Evolutionary conservation across 2,113 vertebrate species (phyloP).

Genomic region (Polyodon spathula): DNA sequence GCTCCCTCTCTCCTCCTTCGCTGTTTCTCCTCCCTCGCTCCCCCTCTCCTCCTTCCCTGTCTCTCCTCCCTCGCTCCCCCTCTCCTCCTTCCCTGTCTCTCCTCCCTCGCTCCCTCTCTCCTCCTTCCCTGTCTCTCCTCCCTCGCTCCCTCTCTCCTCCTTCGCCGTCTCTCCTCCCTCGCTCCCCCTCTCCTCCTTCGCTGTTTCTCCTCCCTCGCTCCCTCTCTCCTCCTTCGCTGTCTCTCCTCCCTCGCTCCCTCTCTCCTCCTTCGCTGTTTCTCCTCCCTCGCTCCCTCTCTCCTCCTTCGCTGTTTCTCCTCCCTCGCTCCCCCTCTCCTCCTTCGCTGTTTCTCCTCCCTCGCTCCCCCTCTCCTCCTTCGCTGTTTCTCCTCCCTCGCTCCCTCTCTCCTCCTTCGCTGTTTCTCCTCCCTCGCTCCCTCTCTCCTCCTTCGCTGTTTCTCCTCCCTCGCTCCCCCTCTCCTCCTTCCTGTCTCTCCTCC

Average conservation of each 20-base stretch:
- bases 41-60: too few relatives aligned
- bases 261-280: too few relatives aligned
- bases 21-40: too few relatives aligned
- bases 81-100: not conserved
- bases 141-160: too few relatives aligned
- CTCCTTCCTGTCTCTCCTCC: not conserved
- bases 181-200: too few relatives aligned
- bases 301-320: slow-evolving; percentile 5
- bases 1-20: too few relatives aligned
- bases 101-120: not conserved
- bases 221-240: too few relatives aligned
- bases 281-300: slow-evolving; percentile 1
- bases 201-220: too few relatives aligned
- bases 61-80: not conserved
- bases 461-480: slow-evolving; percentile 1
- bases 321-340: not conserved
- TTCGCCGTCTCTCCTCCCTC: too few relatives aligned
- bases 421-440: slow-evolving; percentile 1
- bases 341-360: not conserved
- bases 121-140: too few relatives aligned
- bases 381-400: not conserved
- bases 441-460: slow-evolving; percentile 2
- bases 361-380: not conserved
- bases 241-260: too few relatives aligned
- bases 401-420: not conserved